A percentile compares a stretch with the other conserved stretches of the same genome.
Conservation (phyloP, 2,113 vertebrate species). For the Camelus dromedarius region DNA sequence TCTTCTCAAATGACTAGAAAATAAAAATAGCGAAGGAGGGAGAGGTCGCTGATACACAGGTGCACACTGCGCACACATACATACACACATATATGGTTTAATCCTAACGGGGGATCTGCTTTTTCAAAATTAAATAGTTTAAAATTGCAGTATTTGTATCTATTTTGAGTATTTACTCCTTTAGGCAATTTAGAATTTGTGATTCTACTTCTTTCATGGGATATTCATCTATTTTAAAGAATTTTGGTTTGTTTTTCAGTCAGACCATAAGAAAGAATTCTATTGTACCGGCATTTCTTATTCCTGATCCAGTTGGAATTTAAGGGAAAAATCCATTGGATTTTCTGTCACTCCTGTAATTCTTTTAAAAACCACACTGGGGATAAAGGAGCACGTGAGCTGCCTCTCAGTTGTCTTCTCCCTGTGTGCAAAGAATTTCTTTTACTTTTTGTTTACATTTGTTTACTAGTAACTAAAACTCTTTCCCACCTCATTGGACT, state of each 20-base stretch:
- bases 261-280: not conserved
- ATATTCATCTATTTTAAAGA: not conserved
- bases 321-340: not conserved
- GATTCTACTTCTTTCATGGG: not conserved
- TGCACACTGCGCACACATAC: not conserved
- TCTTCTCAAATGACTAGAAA: not conserved
- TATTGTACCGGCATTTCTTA: not conserved
- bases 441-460: conserved; percentile 46
- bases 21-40: not conserved
- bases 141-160: not conserved
- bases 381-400: not conserved
- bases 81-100: not conserved
- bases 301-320: not conserved
- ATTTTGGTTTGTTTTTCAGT: not conserved
- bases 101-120: not conserved
- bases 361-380: not conserved
- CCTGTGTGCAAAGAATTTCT: not conserved
- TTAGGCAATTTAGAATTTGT: not conserved
- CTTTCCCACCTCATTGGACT: not conserved
- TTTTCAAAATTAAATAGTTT: not conserved
- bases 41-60: not conserved
- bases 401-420: not conserved
- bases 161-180: not conserved
- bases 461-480: conserved; percentile 49
- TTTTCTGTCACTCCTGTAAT: not conserved